phyloP scores from a whole-genome alignment of 1,140 invertebrate species.

The Thaumatotibia leucotreta region DNA sequence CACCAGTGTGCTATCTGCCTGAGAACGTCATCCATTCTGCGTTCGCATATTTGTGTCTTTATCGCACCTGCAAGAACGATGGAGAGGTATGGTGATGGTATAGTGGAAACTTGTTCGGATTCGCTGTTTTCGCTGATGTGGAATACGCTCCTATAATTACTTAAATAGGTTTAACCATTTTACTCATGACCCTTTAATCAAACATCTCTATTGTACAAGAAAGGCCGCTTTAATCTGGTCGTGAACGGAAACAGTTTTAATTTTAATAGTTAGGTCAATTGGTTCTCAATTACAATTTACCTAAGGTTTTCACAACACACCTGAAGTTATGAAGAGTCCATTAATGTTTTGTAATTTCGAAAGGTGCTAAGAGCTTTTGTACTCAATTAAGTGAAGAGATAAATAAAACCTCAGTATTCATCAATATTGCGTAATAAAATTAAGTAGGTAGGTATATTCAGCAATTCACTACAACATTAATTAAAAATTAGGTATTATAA shows the following conservation, averaged over 20 bases:
- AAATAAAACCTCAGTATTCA: too few relatives aligned
- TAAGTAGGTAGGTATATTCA: too few relatives aligned
- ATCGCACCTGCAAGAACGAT: too few relatives aligned
- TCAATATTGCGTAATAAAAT: too few relatives aligned
- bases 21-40: too few relatives aligned
- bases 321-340: neutral
- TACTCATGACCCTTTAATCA: neutral
- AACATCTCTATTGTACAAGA: neutral
- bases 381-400: neutral
- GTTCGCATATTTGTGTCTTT: too few relatives aligned
- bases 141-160: neutral
- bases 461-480: too few relatives aligned
- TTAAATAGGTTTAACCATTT: neutral
- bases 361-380: slow-evolving; percentile 4
- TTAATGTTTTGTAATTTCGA: neutral
- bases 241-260: neutral
- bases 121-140: too few relatives aligned
- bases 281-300: neutral
- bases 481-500: too few relatives aligned
- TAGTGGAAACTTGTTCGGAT: too few relatives aligned
- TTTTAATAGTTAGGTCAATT: neutral
- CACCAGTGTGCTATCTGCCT: too few relatives aligned
- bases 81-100: too few relatives aligned
- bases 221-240: neutral
- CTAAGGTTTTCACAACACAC: neutral